Evolutionary conservation across 2,888 invertebrate genomes (phyloP), one percentile per base, ranked within the genome.

Genomic region (Apotomis betuletana): DNA sequence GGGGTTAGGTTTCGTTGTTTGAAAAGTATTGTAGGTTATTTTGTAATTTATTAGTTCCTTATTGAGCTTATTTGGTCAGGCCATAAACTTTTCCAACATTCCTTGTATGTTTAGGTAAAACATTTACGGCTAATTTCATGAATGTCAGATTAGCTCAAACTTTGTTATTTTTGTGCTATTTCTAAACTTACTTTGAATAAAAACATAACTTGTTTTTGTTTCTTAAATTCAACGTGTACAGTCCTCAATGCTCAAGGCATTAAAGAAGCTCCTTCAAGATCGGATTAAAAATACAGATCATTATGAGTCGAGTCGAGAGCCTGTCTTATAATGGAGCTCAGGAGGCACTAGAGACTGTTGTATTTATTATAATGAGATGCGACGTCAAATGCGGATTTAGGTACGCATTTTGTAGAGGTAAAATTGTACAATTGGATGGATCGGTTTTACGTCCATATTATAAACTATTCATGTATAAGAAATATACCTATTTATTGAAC

Each of bases 321-420:
- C 58, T 36, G 52, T 59, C 64, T 65, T 46, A 59, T 52, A 38
- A 58, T 58, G 52, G 58, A 15, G 52, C 57, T 58, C 57, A 52
- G 46, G 41, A 58, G 64, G 46, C 60, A 68, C 60, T 60, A 54
- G 46, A 55, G 36, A 10, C 61, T 60, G 61, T 60, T 68, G 60
- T 69, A 69, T 69, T 69, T 61, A 61, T 61, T 61, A 55, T 69
- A 69, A 69, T 69, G 68, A 69, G 68, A 51, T 41, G 38, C 51
- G 59, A 67, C 41, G 54, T 44, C n/a, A 15, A 54, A 44, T 46
- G 44, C 5, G 44, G 44, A 44, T 60, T 60, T 44, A 8, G 15
- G 60, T 5, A 58, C 38, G 58, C 27, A 27, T 57, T 36, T 27
- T 36, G 12, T 38, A 38, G n/a, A 58, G 38, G 38, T n/a, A 38